Evolutionary conservation across 2,888 invertebrate species (phyloP), one percentile per base, ranked within the genome.

Genomic region (Papilio demoleus): DNA sequence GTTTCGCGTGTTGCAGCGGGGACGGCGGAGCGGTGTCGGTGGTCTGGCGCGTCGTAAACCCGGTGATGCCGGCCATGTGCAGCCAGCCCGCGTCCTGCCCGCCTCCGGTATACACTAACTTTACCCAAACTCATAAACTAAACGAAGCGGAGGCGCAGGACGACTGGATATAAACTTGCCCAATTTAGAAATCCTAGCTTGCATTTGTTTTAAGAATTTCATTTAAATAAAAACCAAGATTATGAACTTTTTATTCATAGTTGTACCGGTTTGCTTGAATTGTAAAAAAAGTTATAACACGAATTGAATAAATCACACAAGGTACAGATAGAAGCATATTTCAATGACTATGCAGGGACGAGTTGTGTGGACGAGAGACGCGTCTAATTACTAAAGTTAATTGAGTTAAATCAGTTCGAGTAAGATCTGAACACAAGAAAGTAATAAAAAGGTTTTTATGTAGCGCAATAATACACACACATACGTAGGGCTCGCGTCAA

Each of bases 11-110:
- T 8, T 9, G 34, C 9, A 11, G 38, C 14, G 38, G n/a, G 12
- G 31, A 4, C 31, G 31, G 42, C 47, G 22, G 50, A 8, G 50
- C 50, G 9, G 22, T 14, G 24, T 14, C 53, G 53, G 53, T 53
- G 53, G 27, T 53, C 53, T 27, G 53, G 22, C 53, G 53, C 27
- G 53, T 53, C 53, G 27, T 53, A 53, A 53, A 27, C 53, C 8
- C 31, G n/a, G 53, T 9, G 17, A 9, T 9, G 53, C 50, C 31
- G 31, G 53, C 27, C 53, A 27, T n/a, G 14, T 53, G 53, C 50
- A 2, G 5, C 53, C 31, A 9, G 53, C 19, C 19, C 19, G 11
- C 22, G 47, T 22, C 22, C n/a, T n/a, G n/a, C n/a, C n/a, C 22
- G 47, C 47, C 1, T 45, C 45, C 45, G 17, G 45, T 9, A 19